Percentiles rank a stretch among this genome's conserved stretches.
Conservation (phyloP, 1,140 invertebrate species). For the Aphaenogaster ashmeadi region DNA sequence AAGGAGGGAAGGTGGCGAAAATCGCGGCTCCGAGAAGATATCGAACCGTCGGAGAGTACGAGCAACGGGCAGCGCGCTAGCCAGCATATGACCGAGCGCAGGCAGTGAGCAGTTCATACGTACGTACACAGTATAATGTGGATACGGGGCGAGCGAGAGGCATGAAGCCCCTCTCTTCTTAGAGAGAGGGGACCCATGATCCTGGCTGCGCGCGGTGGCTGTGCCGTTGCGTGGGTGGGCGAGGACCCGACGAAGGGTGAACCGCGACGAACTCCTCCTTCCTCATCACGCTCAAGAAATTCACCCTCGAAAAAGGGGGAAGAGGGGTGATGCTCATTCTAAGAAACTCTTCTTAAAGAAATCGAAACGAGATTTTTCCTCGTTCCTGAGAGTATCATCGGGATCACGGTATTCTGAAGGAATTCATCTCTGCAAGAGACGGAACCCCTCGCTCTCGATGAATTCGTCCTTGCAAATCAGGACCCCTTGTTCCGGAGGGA, state of each 20-base stretch:
- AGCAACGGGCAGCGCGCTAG: constrained; percentile 84
- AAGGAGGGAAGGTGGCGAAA: constrained; percentile 42
- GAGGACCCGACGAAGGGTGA: constrained; percentile 71
- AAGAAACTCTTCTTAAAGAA: constrained; percentile 15
- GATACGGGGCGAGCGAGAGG: constrained; percentile 78
- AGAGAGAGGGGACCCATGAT: constrained; percentile 64
- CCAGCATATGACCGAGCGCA: constrained; percentile 82
- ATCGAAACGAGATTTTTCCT: not conserved
- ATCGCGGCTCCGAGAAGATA: constrained; percentile 31
- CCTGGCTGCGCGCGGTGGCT: constrained; percentile 71
- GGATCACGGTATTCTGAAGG: not conserved
- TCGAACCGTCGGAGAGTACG: constrained; percentile 80
- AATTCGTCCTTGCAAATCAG: not conserved
- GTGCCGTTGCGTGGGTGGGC: constrained; percentile 62
- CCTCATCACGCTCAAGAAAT: not conserved
- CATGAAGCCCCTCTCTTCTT: constrained; percentile 51
- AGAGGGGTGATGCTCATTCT: not conserved
- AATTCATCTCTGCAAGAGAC: not conserved
- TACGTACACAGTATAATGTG: constrained; percentile 81
- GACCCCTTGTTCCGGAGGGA: not conserved
- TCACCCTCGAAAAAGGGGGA: not conserved
- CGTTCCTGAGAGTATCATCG: not conserved
- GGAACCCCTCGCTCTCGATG: not conserved
- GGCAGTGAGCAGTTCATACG: constrained; percentile 86
- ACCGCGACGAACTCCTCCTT: constrained; percentile 32